These are phyloP conservation scores for Acrobasis suavella DNA, from an alignment of 2,888 invertebrate genomes.

Conservation along the genomic window DNA sequence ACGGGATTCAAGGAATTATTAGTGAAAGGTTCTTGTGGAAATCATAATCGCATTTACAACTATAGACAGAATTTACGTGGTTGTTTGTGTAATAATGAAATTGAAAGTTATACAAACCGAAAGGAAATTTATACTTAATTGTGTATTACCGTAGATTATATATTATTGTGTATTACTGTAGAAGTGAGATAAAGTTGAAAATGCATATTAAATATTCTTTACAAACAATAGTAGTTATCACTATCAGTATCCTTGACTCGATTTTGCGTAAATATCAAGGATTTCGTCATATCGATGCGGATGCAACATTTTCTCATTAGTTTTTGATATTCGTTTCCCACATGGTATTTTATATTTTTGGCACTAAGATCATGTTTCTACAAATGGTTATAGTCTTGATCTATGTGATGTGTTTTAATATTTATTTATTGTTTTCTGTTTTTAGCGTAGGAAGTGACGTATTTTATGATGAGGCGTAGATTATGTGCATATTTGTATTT, in stretches of 20 bases:
- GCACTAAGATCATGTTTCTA: no score
- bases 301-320: background rate
- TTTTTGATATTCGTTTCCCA: background rate
- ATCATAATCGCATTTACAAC: background rate
- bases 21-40: conserved; percentile 5
- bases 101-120: background rate
- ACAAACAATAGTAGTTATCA: background rate
- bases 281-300: background rate
- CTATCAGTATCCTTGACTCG: background rate
- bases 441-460: no score
- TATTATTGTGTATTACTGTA: no score
- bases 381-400: no score
- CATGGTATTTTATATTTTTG: no score
- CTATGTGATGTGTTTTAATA: no score
- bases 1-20: conserved; percentile 17
- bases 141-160: no score
- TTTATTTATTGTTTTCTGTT: no score
- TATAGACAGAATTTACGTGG: background rate
- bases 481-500: no score
- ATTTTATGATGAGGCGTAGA: no score
- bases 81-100: background rate
- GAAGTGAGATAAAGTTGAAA: background rate
- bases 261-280: background rate
- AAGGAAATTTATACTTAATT: background rate
- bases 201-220: background rate